Conservation (phyloP, 2,113 vertebrate species). For the Tonatia bakeri region DNA sequence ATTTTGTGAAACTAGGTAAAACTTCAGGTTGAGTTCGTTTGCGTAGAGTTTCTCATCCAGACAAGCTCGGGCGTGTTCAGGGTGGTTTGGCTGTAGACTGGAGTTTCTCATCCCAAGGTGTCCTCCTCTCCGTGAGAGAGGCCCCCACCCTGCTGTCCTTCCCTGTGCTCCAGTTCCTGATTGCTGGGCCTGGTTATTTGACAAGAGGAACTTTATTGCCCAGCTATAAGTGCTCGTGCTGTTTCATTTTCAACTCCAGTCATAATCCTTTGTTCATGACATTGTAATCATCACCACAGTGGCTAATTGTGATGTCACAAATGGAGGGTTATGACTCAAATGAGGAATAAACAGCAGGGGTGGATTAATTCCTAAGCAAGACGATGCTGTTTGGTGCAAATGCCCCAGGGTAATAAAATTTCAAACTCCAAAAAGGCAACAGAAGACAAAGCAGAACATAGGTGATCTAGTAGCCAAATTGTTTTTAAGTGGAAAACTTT, state of each 20-base stretch:
- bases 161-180: background rate
- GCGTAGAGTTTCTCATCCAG: background rate
- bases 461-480: constrained; percentile 77
- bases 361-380: constrained; percentile 72
- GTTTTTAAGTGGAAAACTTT: constrained; percentile 72
- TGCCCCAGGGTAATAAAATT: constrained; percentile 74
- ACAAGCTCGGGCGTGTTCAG: too few relatives aligned
- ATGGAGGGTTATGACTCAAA: constrained; percentile 64
- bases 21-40: background rate
- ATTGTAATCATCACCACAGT: constrained; percentile 71
- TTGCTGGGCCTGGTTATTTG: background rate
- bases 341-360: constrained; percentile 66
- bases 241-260: constrained; percentile 36
- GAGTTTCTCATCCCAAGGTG: background rate
- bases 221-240: background rate
- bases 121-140: background rate
- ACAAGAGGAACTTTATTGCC: constrained; percentile 1
- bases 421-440: constrained; percentile 41
- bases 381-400: constrained; percentile 75
- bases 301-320: constrained; percentile 77
- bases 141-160: too few relatives aligned
- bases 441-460: constrained; percentile 68
- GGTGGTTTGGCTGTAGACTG: too few relatives aligned
- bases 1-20: background rate
- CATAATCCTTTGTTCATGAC: constrained; percentile 69